Evolutionary conservation across 2,113 vertebrate species (phyloP).

Genomic region (Synodontis membranacea): DNA sequence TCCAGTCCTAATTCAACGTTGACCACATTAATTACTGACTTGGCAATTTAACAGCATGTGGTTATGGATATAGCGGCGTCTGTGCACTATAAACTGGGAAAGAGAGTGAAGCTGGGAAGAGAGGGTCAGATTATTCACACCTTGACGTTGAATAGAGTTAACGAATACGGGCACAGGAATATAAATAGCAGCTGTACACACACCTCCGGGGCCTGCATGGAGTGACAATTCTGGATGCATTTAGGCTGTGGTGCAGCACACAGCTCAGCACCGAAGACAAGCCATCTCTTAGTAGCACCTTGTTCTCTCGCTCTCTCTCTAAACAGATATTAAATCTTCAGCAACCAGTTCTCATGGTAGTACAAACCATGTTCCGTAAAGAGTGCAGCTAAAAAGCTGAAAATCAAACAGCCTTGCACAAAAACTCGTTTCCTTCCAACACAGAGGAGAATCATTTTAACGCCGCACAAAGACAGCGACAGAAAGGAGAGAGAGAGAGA

Average conservation of each 20-base stretch:
- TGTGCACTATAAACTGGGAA: slow-evolving; percentile 9
- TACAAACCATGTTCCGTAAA: slow-evolving; percentile 48
- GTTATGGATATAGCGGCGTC: slow-evolving; percentile 28
- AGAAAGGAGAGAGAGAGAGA: slow-evolving; percentile 2
- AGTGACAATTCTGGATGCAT: slow-evolving; percentile 39
- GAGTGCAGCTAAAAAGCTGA: slow-evolving; percentile 19
- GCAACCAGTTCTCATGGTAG: slow-evolving; percentile 44
- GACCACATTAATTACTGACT: slow-evolving; percentile 52
- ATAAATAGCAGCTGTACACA: slow-evolving; percentile 42
- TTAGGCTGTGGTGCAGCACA: slow-evolving; percentile 42
- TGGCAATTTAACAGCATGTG: slow-evolving; percentile 33
- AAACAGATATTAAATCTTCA: slow-evolving; percentile 50
- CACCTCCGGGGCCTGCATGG: slow-evolving; percentile 26
- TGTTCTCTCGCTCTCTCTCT: background rate
- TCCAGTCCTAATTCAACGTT: slow-evolving; percentile 44
- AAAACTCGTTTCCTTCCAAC: slow-evolving; percentile 41
- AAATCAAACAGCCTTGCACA: slow-evolving; percentile 44
- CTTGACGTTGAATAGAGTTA: slow-evolving; percentile 26
- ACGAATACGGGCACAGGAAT: slow-evolving; percentile 42
- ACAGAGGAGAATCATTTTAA: slow-evolving; percentile 44
- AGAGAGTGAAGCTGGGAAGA: background rate
- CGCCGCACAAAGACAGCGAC: background rate
- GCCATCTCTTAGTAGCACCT: background rate
- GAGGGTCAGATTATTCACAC: slow-evolving; percentile 29
- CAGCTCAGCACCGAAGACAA: slow-evolving; percentile 17